phyloP scores from a whole-genome alignment of 2,888 invertebrate genomes.

The Ypsolopha scabrella region DNA sequence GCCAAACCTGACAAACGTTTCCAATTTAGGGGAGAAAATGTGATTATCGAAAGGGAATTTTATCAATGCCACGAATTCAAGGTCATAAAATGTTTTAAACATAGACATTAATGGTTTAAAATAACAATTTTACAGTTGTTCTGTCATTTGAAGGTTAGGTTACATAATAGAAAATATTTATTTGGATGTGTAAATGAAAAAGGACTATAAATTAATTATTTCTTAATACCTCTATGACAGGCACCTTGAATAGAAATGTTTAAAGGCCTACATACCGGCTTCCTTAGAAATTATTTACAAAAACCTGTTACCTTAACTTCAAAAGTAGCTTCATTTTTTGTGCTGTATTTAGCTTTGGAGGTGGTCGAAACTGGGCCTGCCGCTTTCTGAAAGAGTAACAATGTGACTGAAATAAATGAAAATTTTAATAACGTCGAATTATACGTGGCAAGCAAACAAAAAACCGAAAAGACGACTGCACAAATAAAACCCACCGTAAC shows the following conservation, averaged over 20 bases:
- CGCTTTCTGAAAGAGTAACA: slow-evolving; percentile 40
- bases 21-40: too few species aligned
- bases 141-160: slow-evolving; percentile 61
- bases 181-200: too few species aligned
- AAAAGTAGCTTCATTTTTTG: slow-evolving; percentile 72
- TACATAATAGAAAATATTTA: slow-evolving; percentile 43
- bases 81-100: neutral
- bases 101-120: too few species aligned
- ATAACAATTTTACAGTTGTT: slow-evolving; percentile 11
- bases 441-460: slow-evolving; percentile 6
- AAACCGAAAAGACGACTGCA: neutral
- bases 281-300: neutral
- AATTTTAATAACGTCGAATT: neutral
- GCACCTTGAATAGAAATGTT: too few species aligned
- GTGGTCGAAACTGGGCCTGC: slow-evolving; percentile 34
- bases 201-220: too few species aligned
- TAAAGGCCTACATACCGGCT: too few species aligned
- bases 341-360: slow-evolving; percentile 67
- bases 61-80: neutral
- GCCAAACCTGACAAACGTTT: too few species aligned
- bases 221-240: too few species aligned
- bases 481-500: slow-evolving; percentile 33
- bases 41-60: neutral
- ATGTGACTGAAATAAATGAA: neutral
- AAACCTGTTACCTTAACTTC: slow-evolving; percentile 65